phyloP scores from a whole-genome alignment of 2,888 invertebrate genomes.

The Campaea margaritaria region DNA sequence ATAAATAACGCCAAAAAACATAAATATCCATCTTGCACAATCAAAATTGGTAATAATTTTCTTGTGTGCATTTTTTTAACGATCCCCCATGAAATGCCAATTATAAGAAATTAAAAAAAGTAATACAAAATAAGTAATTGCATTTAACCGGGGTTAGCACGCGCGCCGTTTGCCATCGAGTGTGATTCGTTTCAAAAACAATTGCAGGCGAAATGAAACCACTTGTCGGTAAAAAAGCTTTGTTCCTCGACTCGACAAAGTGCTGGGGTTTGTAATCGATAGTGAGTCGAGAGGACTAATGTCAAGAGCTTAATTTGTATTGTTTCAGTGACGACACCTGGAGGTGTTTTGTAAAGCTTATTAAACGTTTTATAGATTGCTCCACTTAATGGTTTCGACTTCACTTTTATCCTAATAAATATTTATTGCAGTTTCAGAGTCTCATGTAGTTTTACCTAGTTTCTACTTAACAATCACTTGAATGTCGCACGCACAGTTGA shows the following conservation, averaged over 20 bases:
- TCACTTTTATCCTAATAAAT: no score
- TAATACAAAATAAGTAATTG: constrained; percentile 23
- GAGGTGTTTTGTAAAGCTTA: constrained; percentile 1
- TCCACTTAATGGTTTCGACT: no score
- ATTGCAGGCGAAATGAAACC: constrained; percentile 22
- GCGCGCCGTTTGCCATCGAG: constrained; percentile 36
- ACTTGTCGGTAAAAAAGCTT: constrained; percentile 25
- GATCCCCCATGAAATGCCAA: background rate
- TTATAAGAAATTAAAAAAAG: background rate
- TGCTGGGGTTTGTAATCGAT: constrained; percentile 47
- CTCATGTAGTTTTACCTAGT: no score
- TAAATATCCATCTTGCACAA: no score
- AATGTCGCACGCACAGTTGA: no score
- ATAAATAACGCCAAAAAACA: no score
- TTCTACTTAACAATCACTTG: no score
- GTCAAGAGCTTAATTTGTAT: constrained; percentile 28
- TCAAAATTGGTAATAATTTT: no score
- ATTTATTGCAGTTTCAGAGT: no score
- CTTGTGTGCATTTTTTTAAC: no score
- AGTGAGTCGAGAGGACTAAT: constrained; percentile 32
- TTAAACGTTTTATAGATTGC: background rate
- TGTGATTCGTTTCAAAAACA: constrained; percentile 31
- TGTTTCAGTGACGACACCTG: constrained; percentile 32
- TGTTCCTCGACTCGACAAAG: constrained; percentile 27
- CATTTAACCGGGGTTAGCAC: constrained; percentile 29